A percentile compares a stretch with the other conserved stretches of the same genome.
These are phyloP conservation scores for Laupala kohalensis DNA, from an alignment of 1,140 invertebrate genomes.

Conservation along the genomic window DNA sequence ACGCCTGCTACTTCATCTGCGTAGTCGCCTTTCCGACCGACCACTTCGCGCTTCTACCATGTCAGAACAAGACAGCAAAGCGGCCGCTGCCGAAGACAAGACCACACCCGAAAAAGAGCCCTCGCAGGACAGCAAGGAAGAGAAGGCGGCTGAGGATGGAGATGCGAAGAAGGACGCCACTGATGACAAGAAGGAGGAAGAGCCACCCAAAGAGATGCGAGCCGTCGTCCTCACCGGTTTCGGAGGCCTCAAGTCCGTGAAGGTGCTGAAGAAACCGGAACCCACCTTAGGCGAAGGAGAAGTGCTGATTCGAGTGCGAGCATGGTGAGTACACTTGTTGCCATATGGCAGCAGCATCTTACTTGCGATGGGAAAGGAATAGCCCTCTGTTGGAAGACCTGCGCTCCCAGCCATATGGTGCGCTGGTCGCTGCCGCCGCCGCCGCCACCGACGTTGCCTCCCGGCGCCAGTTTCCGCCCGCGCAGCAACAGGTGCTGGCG, in stretches of 20 bases:
- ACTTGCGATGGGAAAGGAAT: neutral
- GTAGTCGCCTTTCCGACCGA: too few relatives aligned
- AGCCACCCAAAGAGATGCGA: constrained; percentile 64
- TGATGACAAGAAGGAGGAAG: constrained; percentile 36
- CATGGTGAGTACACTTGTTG: constrained; percentile 52
- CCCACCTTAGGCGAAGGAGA: constrained; percentile 59
- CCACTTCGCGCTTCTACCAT: too few relatives aligned
- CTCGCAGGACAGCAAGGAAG: constrained; percentile 19
- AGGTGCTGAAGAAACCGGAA: constrained; percentile 65
- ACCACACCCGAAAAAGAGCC: constrained; percentile 19
- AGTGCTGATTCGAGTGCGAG: constrained; percentile 68
- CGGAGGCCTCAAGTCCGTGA: constrained; percentile 71
- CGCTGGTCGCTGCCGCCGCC: too few relatives aligned
- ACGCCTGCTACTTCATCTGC: too few relatives aligned
- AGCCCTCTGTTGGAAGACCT: neutral
- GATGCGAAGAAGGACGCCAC: constrained; percentile 33
- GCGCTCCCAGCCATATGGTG: too few relatives aligned
- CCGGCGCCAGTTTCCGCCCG: too few relatives aligned
- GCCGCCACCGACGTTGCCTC: too few relatives aligned
- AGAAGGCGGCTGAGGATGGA: constrained; percentile 29
- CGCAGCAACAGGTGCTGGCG: too few relatives aligned
- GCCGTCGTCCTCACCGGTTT: constrained; percentile 69
- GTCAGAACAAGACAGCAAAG: neutral
- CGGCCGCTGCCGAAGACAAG: constrained; percentile 10
- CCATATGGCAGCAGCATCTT: too few relatives aligned